Evolutionary conservation across 2,797 vertebrate genomes (phyloP).

Genomic region (Centropyge bicolor): DNA sequence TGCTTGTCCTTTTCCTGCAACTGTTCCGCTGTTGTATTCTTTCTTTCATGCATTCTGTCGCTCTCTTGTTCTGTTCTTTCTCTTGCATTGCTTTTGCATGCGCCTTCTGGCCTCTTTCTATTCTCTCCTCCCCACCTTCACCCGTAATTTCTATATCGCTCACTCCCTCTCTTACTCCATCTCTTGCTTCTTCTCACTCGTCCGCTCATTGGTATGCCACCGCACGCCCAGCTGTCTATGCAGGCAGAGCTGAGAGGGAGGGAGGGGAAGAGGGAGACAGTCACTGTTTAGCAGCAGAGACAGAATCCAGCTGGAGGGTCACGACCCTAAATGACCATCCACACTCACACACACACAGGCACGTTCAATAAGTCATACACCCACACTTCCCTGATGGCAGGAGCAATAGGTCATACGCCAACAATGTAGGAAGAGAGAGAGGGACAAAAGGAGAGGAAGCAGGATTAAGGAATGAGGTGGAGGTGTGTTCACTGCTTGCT

Average conservation of each 20-base stretch:
- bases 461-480: slow-evolving; percentile 51
- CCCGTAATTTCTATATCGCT: slow-evolving; percentile 41
- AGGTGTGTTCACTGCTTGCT: slow-evolving; percentile 37
- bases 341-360: slow-evolving; percentile 45
- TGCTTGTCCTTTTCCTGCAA: slow-evolving; percentile 75
- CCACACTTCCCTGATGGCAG: slow-evolving; percentile 72
- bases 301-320: slow-evolving; percentile 77
- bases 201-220: slow-evolving; percentile 81
- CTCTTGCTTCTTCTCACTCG: slow-evolving; percentile 40
- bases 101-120: slow-evolving; percentile 48
- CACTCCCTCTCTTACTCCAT: slow-evolving; percentile 13
- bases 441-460: slow-evolving; percentile 25
- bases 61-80: slow-evolving; percentile 57
- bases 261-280: slow-evolving; percentile 38
- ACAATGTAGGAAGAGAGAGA: slow-evolving; percentile 46
- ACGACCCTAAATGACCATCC: slow-evolving; percentile 73
- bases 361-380: slow-evolving; percentile 70
- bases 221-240: slow-evolving; percentile 72
- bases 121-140: slow-evolving; percentile 4
- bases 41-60: slow-evolving; percentile 68
- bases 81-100: slow-evolving; percentile 44
- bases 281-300: slow-evolving; percentile 76
- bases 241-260: slow-evolving; percentile 57
- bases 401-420: slow-evolving; percentile 73
- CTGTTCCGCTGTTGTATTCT: slow-evolving; percentile 63